These are phyloP conservation scores for Montipora capitata DNA, from an alignment of 92 coral and sea anemone species.

Conservation along the genomic window DNA sequence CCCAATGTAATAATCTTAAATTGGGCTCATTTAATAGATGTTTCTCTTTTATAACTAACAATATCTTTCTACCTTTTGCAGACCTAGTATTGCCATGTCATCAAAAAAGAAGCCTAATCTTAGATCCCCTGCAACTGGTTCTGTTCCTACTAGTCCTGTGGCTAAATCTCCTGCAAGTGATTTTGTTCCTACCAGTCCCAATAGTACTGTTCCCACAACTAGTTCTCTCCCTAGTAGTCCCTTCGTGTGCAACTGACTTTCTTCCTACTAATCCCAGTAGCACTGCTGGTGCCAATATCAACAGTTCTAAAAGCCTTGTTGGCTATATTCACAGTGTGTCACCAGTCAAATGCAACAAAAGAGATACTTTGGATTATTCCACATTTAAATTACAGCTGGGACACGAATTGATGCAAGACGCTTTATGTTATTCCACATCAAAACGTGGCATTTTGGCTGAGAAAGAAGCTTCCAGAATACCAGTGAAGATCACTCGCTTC, in stretches of 20 bases:
- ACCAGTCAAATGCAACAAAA: constrained; percentile 61
- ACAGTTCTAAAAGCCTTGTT: constrained; percentile 29
- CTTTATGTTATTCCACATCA: constrained; percentile 51
- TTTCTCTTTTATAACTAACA: too few relatives aligned
- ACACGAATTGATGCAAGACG: constrained; percentile 35
- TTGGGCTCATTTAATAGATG: too few relatives aligned
- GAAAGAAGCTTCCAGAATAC: constrained; percentile 62
- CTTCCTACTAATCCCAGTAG: background rate
- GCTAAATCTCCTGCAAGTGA: too few relatives aligned
- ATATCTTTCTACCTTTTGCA: too few relatives aligned
- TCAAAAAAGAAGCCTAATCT: too few relatives aligned
- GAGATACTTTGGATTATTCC: constrained; percentile 61
- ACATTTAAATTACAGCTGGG: constrained; percentile 51
- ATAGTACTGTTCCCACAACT: too few relatives aligned
- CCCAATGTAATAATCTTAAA: too few relatives aligned
- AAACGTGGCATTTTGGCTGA: constrained; percentile 55
- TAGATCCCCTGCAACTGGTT: background rate
- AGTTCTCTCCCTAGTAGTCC: too few relatives aligned
- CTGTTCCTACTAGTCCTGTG: too few relatives aligned
- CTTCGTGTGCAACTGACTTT: background rate
- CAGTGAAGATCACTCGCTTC: constrained; percentile 67
- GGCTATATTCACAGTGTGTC: constrained; percentile 56
- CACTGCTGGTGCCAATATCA: constrained; percentile 7
- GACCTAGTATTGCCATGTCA: too few relatives aligned
- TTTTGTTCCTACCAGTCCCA: constrained; percentile 4